These are phyloP conservation scores for Acanthurus lineatus DNA, from an alignment of 2,797 vertebrate genomes.

Conservation along the genomic window DNA sequence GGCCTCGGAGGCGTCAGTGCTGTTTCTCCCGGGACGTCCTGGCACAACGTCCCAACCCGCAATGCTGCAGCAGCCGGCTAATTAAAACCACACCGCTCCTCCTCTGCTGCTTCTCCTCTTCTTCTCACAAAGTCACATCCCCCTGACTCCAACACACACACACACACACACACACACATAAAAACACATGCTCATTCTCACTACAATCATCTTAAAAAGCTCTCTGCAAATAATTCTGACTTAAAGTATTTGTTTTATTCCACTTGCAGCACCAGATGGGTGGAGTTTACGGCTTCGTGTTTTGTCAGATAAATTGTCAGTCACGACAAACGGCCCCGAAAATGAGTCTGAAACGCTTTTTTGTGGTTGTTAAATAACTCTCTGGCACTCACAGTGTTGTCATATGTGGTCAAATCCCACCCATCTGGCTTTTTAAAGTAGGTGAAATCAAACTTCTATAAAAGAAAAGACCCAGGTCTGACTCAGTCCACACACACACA, in stretches of 20 bases:
- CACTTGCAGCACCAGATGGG: constrained; percentile 36
- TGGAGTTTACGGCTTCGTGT: constrained; percentile 44
- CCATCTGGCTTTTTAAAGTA: constrained; percentile 65
- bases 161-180: neutral
- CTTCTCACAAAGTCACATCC: constrained; percentile 41
- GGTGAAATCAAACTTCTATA: constrained; percentile 53
- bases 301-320: constrained; percentile 60
- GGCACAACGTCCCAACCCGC: constrained; percentile 84
- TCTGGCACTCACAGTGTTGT: constrained; percentile 48
- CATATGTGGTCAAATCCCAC: constrained; percentile 56
- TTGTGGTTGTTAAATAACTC: constrained; percentile 59
- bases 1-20: constrained; percentile 89
- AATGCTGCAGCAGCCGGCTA: constrained; percentile 83
- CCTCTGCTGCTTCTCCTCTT: constrained; percentile 41
- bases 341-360: constrained; percentile 43
- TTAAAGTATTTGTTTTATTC: constrained; percentile 62
- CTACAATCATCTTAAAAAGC: constrained; percentile 14
- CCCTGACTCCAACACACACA: constrained; percentile 18
- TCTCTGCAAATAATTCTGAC: constrained; percentile 52
- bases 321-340: constrained; percentile 27
- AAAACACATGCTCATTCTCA: neutral
- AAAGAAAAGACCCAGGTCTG: constrained; percentile 61
- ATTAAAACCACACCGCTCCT: constrained; percentile 83
- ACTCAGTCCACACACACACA: constrained; percentile 63
- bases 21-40: constrained; percentile 87